Base-by-base conservation (phyloP, 2,888 invertebrate genomes). In the Heliconius charithonia region DNA sequence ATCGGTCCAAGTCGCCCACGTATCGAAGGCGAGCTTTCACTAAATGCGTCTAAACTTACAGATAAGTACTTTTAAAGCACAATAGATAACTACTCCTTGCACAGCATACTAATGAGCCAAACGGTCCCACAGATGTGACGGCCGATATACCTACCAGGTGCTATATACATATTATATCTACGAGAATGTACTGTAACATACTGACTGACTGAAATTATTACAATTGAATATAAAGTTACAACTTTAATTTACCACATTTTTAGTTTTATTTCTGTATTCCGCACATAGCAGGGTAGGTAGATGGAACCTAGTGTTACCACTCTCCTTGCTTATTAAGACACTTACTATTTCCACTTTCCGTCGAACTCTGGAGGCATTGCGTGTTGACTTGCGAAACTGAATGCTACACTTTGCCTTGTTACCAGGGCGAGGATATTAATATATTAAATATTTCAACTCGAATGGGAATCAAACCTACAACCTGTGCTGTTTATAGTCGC, bases 41-140 rank as follows among this genome's bases (percentile, higher is more conserved):
- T 78, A 79, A 73, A 59, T 75, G 51, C 67, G 76, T 78, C 82
- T 84, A 85, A 89, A 87, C 88, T 87, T 51, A 74, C 69, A 70
- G 79, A 79, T 80, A 78, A 74, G 73, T 76, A 88, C 89, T 89
- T 91, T 87, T 25, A 79, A 41, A 83, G 90, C 89, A 92, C 91
- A 91, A 91, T 89, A 90, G 90, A 91, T 91, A 92, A 91, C 89
- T 70, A 72, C 69, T 83, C 85, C 87, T 83, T 85, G 81, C 84
- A 83, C 84, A 85, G 91, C 89, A 91, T 91, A 92, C 91, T 90
- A 91, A 92, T 89, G 86, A 80, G 83, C 86, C 70, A 76, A 80
- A 80, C 77, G 65, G 65, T 76, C 75, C 65, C 67, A 81, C 79
- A 72, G 12, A 75, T 77, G 45, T 27, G 72, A 71, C 56, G 25